These are phyloP conservation scores for Hippoglossus stenolepis DNA, from an alignment of 2,113 vertebrate genomes.

Conservation along the genomic window DNA sequence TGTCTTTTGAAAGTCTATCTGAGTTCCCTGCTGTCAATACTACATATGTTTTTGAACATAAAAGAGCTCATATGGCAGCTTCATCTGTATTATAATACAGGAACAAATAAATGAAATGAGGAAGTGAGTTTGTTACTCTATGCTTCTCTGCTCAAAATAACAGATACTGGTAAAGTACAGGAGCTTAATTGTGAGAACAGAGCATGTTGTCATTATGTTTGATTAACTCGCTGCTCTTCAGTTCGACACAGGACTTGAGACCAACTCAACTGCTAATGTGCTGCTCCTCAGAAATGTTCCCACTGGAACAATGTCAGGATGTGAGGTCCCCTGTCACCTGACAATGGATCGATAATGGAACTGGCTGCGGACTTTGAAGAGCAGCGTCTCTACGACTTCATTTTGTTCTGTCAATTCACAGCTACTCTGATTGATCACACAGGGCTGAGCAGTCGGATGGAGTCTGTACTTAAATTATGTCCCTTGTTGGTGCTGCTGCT, in stretches of 20 bases:
- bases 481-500: not conserved
- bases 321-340: slow-evolving; percentile 42
- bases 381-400: slow-evolving; percentile 47
- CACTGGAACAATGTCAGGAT: slow-evolving; percentile 45
- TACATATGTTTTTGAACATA: too few relatives aligned
- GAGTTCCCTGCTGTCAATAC: too few relatives aligned
- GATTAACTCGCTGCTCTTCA: slow-evolving; percentile 3
- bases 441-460: slow-evolving; percentile 21
- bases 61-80: too few relatives aligned
- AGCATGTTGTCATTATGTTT: not conserved
- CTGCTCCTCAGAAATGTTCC: slow-evolving; percentile 23
- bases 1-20: too few relatives aligned
- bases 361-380: slow-evolving; percentile 59
- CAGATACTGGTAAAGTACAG: not conserved
- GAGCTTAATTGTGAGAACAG: too few relatives aligned
- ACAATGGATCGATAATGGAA: slow-evolving; percentile 65
- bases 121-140: too few relatives aligned
- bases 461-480: slow-evolving; percentile 13
- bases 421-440: slow-evolving; percentile 63
- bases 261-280: slow-evolving; percentile 32
- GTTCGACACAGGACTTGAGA: not conserved
- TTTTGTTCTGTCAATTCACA: slow-evolving; percentile 59
- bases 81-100: too few relatives aligned
- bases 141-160: too few relatives aligned
- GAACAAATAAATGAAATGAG: too few relatives aligned